Conservation (phyloP, 1,140 invertebrate genomes). For the Danaus melanippus region DNA sequence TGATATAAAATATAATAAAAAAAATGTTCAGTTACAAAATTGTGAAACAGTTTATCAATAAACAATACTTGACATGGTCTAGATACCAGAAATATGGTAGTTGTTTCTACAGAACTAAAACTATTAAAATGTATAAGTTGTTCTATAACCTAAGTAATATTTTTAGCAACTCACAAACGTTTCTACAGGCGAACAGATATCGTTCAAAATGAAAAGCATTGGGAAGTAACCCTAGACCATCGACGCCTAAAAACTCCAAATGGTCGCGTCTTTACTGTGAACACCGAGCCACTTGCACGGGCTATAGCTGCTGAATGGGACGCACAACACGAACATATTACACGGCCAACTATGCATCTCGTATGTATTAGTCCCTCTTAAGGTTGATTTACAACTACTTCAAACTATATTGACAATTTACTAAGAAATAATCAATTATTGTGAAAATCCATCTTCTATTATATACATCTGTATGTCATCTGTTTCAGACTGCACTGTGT, state of each 20-base stretch:
- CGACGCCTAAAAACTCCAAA: slow-evolving; percentile 90
- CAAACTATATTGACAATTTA: slow-evolving; percentile 6
- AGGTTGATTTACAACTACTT: background rate
- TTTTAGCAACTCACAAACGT: slow-evolving; percentile 48
- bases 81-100: too few species aligned
- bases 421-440: slow-evolving; percentile 11
- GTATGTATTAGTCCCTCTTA: slow-evolving; percentile 66
- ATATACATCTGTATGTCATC: background rate
- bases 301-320: slow-evolving; percentile 95
- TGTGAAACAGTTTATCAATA: too few species aligned
- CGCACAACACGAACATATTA: slow-evolving; percentile 84
- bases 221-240: slow-evolving; percentile 72
- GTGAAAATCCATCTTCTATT: background rate
- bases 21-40: too few species aligned
- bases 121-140: too few species aligned
- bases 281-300: slow-evolving; percentile 90
- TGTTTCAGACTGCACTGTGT: slow-evolving; percentile 85
- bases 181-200: slow-evolving; percentile 54
- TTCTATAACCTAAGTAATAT: background rate
- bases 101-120: too few species aligned
- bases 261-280: slow-evolving; percentile 83
- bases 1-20: too few species aligned
- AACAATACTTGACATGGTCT: too few species aligned
- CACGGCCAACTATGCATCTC: slow-evolving; percentile 89
- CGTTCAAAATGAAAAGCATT: slow-evolving; percentile 54